Base-by-base conservation (phyloP, 2,113 vertebrate genomes). In the Brachyhypopomus occidentalis region DNA sequence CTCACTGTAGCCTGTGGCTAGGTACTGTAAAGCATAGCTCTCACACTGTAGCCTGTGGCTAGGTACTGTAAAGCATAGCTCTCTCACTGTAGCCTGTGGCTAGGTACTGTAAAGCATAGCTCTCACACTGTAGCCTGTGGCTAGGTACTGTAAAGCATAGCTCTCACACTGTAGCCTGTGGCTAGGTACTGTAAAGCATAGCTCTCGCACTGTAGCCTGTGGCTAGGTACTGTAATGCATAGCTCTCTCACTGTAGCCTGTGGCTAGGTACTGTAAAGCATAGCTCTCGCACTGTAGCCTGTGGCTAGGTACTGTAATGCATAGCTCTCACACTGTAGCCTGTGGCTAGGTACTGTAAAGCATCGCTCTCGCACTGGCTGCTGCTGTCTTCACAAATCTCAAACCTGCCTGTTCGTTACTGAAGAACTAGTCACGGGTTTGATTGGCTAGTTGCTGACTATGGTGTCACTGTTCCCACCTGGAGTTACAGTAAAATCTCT, bases 361-460 rank as follows among this genome's bases (percentile, higher is more conserved):
- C 66, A 41, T 22, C 38, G 38, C 48, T 73, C 69, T 17, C 22
- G 2, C 27, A 5, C 16, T 16, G 9, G 48, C 7, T 36, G 14
- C 25, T 38, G n/a, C 73, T 52, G 45, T 52, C 41, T 75, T 62
- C 20, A 38, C 25, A 27, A 25, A 66, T 52, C 41, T 80, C 73
- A 41, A 17, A 66, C 71, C 34, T 20, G 6, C 55, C 60, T 14
- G 27, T 52, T 79, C 23, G 11, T 72, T 80, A 80, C 38, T 22
- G 59, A 59, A 34, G 45, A 48, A 17, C 30, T 58, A 58, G 41
- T 71, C 78, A 80, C 78, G 72, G 30, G 66, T 84, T 77, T 84
- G 66, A 84, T 84, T 84, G 66, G 72, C 3, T 48, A 23, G 20
- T 71, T 60, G 20, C 58, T 72, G 30, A 27, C 73, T 12, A 60